A percentile compares a stretch with the other conserved stretches of the same genome.
These are phyloP conservation scores for Carcina quercana DNA, from an alignment of 2,888 invertebrate genomes.

Conservation along the genomic window DNA sequence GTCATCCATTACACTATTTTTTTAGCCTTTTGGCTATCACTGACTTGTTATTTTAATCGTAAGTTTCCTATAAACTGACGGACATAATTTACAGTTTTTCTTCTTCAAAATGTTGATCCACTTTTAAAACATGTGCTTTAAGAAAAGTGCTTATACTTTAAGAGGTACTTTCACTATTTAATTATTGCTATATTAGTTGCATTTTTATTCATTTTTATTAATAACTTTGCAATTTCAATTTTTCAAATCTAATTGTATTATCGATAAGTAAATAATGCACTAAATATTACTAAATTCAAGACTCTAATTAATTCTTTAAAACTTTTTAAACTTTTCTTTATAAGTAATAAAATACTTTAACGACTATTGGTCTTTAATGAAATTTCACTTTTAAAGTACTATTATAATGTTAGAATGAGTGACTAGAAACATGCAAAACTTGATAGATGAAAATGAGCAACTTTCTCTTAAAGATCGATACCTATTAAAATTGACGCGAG, in stretches of 20 bases:
- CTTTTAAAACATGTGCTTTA: no score
- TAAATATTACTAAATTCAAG: conserved; percentile 43
- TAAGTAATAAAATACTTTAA: conserved; percentile 59
- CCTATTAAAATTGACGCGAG: conserved; percentile 19
- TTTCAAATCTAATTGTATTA: conserved; percentile 44
- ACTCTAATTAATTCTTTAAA: conserved; percentile 38
- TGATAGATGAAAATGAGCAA: conserved; percentile 54
- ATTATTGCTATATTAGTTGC: conserved; percentile 50
- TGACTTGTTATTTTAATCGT: no score
- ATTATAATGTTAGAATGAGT: conserved; percentile 48
- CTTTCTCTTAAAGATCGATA: conserved; percentile 27
- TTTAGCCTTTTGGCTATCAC: no score
- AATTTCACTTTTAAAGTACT: conserved; percentile 54
- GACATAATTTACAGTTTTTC: no score
- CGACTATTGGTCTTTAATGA: no score
- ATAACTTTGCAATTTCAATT: conserved; percentile 36
- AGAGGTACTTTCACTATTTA: conserved; percentile 37
- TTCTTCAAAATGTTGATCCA: no score
- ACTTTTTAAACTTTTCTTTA: conserved; percentile 39
- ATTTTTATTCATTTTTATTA: no score
- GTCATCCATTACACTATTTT: no score
- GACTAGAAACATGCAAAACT: conserved; percentile 48
- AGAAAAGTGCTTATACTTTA: conserved; percentile 42
- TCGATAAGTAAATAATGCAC: no score
- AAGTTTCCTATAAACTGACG: no score